Evolutionary conservation across 2,113 vertebrate species (phyloP), one percentile per base, ranked within the genome.

Genomic region (Dermatemys mawii): DNA sequence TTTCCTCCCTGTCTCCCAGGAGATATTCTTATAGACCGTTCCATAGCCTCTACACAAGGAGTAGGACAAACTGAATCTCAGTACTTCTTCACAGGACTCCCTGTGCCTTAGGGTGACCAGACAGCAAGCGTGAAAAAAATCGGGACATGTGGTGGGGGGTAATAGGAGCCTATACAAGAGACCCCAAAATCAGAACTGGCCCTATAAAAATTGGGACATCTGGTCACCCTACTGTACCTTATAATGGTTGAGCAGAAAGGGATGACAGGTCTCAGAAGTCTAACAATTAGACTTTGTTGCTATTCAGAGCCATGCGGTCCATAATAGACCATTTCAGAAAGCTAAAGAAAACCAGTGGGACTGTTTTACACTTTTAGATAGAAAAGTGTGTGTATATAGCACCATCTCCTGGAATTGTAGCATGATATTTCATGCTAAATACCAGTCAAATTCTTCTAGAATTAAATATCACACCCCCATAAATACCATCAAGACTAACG

Each of bases 361-460:
- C 75, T 63, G n/a, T 35, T 24, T 82, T 1, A 3, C 2, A 57
- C 7, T 46, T 75, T 41, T 38, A 38, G 6, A 78, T 1, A 44
- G 17, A 12, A 49, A 90, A 11, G 91, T 87, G 54, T 93, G 90
- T 70, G 38, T 26, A 85, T 90, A 92, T 3, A 97, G 84, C 83
- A 84, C 97, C 97, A 95, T 21, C 96, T 97, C 80, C 93, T 96
- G 97, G 97, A 83, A 32, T 49, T 51, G 1, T 0, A 46, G 76
- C 63, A 54, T 46, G 11, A 81, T 17, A 54, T 76, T 44, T 27
- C 13, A 46, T 21, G 32, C 2, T 27, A 53, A 41, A 82, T 14
- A 87, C 21, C 35, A 60, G 5, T 26, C 41, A 81, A 10, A 50
- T n/a, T 53, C 49, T 41, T 38, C 50, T 2, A 21, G n/a, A 87